phyloP scores from a whole-genome alignment of 2,888 invertebrate species.

The Eumerus sabulonum region DNA sequence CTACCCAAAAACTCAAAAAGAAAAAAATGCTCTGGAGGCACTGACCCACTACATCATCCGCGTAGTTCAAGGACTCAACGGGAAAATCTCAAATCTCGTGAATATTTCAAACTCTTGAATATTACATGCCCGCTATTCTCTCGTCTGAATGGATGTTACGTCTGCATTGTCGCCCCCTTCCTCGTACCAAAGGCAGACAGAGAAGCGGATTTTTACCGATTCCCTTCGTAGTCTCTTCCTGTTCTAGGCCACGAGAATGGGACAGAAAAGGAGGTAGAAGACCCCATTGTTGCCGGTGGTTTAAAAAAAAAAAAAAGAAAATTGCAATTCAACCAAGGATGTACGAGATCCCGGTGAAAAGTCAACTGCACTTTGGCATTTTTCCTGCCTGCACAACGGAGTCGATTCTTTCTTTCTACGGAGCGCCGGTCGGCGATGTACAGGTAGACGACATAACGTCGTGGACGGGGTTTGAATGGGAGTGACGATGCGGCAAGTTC shows the following conservation, averaged over 20 bases:
- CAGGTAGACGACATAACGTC: slow-evolving; percentile 36
- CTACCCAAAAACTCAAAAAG: background rate
- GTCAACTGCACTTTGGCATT: slow-evolving; percentile 33
- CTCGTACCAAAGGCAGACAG: background rate
- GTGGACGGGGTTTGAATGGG: background rate
- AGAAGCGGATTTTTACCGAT: background rate
- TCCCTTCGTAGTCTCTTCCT: background rate
- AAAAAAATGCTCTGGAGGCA: background rate
- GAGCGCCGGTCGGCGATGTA: slow-evolving; percentile 31
- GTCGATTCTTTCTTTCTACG: slow-evolving; percentile 37
- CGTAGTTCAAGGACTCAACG: background rate
- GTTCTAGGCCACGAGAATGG: background rate
- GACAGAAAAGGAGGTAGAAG: background rate
- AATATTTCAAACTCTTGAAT: slow-evolving; percentile 36
- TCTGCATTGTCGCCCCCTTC: background rate
- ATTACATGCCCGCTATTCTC: slow-evolving; percentile 20
- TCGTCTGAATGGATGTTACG: background rate
- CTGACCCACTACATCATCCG: background rate
- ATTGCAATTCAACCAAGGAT: slow-evolving; percentile 32
- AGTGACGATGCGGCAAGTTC: slow-evolving; percentile 49
- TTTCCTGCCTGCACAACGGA: slow-evolving; percentile 27
- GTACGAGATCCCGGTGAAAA: slow-evolving; percentile 41
- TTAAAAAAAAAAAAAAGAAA: too few species aligned
- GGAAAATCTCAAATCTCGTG: background rate
- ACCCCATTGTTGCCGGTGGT: background rate